Percentiles rank a stretch among this genome's conserved stretches.
phyloP scores from a whole-genome alignment of 2,113 vertebrate genomes.

The Numenius arquata region DNA sequence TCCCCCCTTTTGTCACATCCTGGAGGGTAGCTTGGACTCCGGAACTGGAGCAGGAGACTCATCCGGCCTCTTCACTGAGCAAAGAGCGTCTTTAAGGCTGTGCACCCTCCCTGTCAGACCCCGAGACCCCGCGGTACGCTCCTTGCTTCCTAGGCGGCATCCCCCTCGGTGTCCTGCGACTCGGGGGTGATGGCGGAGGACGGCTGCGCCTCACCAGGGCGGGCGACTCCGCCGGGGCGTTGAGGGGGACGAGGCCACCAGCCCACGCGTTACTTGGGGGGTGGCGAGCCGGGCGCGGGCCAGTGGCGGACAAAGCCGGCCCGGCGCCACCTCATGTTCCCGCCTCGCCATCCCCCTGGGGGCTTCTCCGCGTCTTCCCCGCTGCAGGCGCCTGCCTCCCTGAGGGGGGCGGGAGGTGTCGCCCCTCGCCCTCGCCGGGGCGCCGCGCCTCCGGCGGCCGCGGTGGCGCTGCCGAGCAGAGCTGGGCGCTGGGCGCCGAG shows the following conservation, averaged over 20 bases:
- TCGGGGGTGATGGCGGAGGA: background rate
- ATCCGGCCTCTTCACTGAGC: fast-evolving
- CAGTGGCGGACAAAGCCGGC: background rate
- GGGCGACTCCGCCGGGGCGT: background rate
- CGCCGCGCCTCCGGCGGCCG: background rate
- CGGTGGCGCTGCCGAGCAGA: slow-evolving; percentile 29
- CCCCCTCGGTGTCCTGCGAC: too few species aligned
- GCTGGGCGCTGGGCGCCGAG: background rate
- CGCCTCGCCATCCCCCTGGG: background rate
- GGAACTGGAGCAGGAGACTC: fast-evolving
- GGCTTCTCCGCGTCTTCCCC: background rate
- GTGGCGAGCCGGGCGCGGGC: background rate
- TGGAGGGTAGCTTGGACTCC: background rate
- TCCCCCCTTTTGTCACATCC: too few species aligned
- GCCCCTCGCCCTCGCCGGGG: background rate
- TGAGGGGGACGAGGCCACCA: background rate
- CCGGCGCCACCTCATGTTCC: background rate
- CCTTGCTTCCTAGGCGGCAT: background rate
- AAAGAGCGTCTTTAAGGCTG: fast-evolving
- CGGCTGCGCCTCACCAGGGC: background rate
- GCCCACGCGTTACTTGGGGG: background rate
- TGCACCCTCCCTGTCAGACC: fast-evolving
- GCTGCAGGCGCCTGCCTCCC: background rate
- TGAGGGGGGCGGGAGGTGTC: background rate
- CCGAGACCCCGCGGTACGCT: background rate